Conservation (phyloP, 2,888 invertebrate genomes). For the Anoplius nigerrimus region DNA sequence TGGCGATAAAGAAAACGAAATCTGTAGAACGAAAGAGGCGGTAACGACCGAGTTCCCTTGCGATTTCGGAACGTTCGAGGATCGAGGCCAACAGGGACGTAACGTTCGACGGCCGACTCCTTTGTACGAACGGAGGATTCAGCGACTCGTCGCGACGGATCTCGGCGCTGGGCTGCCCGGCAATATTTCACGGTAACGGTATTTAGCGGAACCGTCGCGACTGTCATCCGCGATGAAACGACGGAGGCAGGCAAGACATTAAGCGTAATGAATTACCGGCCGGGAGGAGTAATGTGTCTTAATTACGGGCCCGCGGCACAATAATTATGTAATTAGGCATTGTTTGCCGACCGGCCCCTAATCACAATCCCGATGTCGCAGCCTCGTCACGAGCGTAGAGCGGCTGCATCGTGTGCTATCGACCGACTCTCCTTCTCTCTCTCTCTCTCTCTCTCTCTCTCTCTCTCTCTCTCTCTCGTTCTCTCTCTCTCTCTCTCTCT, state of each 20-base stretch:
- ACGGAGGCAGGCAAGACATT: constrained; percentile 69
- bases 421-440: constrained; percentile 34
- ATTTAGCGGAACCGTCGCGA: constrained; percentile 66
- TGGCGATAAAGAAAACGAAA: too few species aligned
- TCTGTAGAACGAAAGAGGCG: too few species aligned
- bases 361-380: constrained; percentile 64
- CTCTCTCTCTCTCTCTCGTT: too few species aligned
- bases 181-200: constrained; percentile 69
- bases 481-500: too few species aligned
- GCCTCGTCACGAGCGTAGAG: constrained; percentile 59
- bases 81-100: too few species aligned
- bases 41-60: too few species aligned
- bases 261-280: constrained; percentile 73
- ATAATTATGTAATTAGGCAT: constrained; percentile 74
- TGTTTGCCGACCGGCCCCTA: constrained; percentile 69
- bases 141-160: constrained; percentile 16
- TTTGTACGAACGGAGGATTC: neutral
- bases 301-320: constrained; percentile 70
- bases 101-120: too few species aligned
- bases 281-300: constrained; percentile 72
- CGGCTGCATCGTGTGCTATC: constrained; percentile 57
- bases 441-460: neutral
- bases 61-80: too few species aligned
- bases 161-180: constrained; percentile 27
- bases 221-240: constrained; percentile 71